Conservation (phyloP, 2,888 invertebrate genomes). For the Drosophila atroscutellata region DNA sequence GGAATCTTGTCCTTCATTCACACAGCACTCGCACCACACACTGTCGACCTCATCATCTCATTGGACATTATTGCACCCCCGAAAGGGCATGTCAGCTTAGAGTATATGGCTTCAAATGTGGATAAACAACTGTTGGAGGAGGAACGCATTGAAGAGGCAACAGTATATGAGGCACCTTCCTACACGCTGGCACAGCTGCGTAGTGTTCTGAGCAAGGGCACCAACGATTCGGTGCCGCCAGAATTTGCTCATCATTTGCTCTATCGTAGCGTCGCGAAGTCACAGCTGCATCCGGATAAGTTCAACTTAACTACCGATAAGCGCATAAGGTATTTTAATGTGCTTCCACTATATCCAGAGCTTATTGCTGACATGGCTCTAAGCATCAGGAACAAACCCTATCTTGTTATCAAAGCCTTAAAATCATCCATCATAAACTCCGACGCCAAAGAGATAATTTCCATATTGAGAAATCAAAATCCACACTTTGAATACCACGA, state of each 20-base stretch:
- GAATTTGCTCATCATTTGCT: conserved; percentile 86
- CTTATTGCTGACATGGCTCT: conserved; percentile 85
- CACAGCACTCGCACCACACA: conserved; percentile 85
- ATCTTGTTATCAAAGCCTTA: conserved; percentile 86
- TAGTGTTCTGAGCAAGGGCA: conserved; percentile 83
- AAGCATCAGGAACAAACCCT: conserved; percentile 86
- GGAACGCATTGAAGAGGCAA: conserved; percentile 61
- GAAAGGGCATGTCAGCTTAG: too few relatives aligned
- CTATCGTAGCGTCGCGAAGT: conserved; percentile 86
- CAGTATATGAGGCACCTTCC: conserved; percentile 86
- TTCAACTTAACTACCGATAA: conserved; percentile 84
- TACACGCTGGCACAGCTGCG: conserved; percentile 87
- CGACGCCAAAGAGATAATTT: conserved; percentile 86
- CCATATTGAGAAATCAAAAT: conserved; percentile 86
- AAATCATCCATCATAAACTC: conserved; percentile 86
- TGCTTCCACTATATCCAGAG: neutral
- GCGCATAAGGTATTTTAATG: neutral
- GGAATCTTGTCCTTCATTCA: conserved; percentile 87
- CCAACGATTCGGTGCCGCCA: conserved; percentile 85
- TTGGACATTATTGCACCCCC: conserved; percentile 67
- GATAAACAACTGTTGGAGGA: conserved; percentile 79
- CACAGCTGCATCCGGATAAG: conserved; percentile 86
- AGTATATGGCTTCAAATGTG: too few relatives aligned
- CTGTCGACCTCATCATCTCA: conserved; percentile 70
- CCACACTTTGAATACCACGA: conserved; percentile 87